Evolutionary conservation across 2,113 vertebrate species (phyloP).

Genomic region (Notothenia rossii): DNA sequence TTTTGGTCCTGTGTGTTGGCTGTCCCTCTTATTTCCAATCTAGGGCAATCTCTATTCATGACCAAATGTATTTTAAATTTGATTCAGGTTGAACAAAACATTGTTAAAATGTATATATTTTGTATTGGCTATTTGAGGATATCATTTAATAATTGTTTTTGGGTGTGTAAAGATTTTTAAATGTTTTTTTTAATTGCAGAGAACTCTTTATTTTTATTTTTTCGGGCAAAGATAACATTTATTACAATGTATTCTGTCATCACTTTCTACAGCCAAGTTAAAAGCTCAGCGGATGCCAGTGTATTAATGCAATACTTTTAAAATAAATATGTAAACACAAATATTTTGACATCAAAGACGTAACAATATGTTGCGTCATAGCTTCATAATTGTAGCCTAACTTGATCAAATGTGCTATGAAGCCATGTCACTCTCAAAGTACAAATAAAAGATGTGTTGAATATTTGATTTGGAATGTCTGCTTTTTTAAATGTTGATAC

Average conservation of each 20-base stretch:
- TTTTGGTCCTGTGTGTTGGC: constrained; percentile 27
- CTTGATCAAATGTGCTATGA: constrained; percentile 29
- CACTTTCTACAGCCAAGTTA: constrained; percentile 28
- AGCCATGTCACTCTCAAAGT: constrained; percentile 31
- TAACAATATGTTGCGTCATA: constrained; percentile 34
- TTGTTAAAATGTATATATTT: constrained; percentile 62
- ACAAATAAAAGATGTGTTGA: constrained; percentile 62
- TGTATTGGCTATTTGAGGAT: constrained; percentile 53
- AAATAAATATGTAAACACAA: constrained; percentile 12
- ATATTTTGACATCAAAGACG: constrained; percentile 18
- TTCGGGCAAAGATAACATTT: constrained; percentile 30
- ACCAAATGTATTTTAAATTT: constrained; percentile 57
- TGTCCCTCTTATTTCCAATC: constrained; percentile 29
- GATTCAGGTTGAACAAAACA: constrained; percentile 35
- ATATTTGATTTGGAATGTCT: constrained; percentile 11
- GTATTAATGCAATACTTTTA: constrained; percentile 50
- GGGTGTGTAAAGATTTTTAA: constrained; percentile 41
- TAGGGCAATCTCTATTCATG: constrained; percentile 45
- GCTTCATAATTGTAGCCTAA: constrained; percentile 35
- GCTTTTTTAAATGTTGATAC: not conserved
- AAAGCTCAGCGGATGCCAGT: constrained; percentile 34
- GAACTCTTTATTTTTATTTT: constrained; percentile 31
- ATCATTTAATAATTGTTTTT: constrained; percentile 26
- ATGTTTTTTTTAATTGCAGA: constrained; percentile 33
- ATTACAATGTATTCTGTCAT: constrained; percentile 24